These are phyloP conservation scores for Eumaeus atala DNA, from an alignment of 1,140 invertebrate species.

Conservation along the genomic window DNA sequence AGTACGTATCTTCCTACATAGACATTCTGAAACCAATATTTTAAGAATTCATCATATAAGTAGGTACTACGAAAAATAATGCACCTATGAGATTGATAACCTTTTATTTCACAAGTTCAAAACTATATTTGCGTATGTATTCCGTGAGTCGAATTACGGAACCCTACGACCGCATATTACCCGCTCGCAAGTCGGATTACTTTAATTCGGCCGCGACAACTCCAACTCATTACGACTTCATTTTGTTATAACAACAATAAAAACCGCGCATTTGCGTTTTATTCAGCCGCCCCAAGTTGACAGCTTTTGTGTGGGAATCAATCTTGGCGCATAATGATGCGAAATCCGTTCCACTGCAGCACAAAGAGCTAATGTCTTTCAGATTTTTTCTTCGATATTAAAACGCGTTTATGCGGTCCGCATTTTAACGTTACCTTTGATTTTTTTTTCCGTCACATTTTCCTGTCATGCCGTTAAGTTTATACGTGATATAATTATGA, in stretches of 20 bases:
- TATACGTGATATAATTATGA: conserved; percentile 5
- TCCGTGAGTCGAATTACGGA: too few species aligned
- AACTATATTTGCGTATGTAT: too few species aligned
- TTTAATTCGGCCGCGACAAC: conserved; percentile 67
- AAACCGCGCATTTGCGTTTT: conserved; percentile 45
- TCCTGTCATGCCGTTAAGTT: neutral
- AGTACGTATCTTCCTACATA: too few species aligned
- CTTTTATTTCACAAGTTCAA: too few species aligned
- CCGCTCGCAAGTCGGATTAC: conserved; percentile 50
- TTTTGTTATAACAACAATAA: conserved; percentile 71
- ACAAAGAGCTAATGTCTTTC: conserved; percentile 61
- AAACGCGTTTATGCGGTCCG: conserved; percentile 24
- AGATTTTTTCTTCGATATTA: conserved; percentile 45
- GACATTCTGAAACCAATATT: too few species aligned
- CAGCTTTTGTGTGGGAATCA: conserved; percentile 64
- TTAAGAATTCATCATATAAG: too few species aligned
- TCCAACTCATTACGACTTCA: conserved; percentile 68
- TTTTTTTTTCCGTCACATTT: neutral
- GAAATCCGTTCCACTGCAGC: conserved; percentile 58
- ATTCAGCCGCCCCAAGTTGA: conserved; percentile 45
- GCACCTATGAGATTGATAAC: too few species aligned
- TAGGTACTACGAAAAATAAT: too few species aligned
- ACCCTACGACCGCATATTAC: too few species aligned
- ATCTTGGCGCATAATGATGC: conserved; percentile 63
- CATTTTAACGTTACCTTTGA: conserved; percentile 24